Evolutionary conservation across 92 coral and sea anemone genomes (phyloP), one percentile per base, ranked within the genome.

Genomic region (Porites evermanni): DNA sequence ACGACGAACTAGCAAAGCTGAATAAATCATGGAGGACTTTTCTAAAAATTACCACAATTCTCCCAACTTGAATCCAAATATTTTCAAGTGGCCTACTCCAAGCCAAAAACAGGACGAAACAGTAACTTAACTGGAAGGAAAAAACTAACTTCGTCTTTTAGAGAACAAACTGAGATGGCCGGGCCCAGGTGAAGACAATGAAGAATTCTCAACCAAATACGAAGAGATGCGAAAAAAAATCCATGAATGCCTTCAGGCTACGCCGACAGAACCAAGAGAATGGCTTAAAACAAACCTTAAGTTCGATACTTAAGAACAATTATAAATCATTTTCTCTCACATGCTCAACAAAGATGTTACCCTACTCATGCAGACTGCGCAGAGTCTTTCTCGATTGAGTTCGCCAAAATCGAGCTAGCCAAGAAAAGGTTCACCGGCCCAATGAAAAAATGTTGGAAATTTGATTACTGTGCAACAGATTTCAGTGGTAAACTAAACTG

Each of bases 11-110:
- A 17, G 44, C 18, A 4, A 38, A n/a, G 70, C 20, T 56, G 38
- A 81, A 24, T 18, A 53, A 60, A 21, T 32, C 64, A 6, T 10
- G 16, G 8, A 8, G 54, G 21, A 4, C 12, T 53, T n/a, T 17
- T 51, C 23, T 44, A 74, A 12, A 74, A 53, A 38, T 52, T 53
- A 67, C 38, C 14, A 16, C 26, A 64, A 0, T 67, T 67, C 21
- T 20, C 64, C 7, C 66, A 52, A 29, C 21, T 51, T 1, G 53
- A 71, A 11, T 70, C 86, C n/a, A 59, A 56, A 2, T 81, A 53
- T 56, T 81, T 81, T 51, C 54, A 81, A 21, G 64, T 81, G 20
- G 70, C 26, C 54, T 71, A 81, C 20, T 68, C 78, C 18, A 59
- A 81, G 20, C 86, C 86, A 12, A 72, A 18, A 17, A 72, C 70